Evolutionary conservation across 2,888 invertebrate species (phyloP).

Genomic region (Carterocephalus palaemon): DNA sequence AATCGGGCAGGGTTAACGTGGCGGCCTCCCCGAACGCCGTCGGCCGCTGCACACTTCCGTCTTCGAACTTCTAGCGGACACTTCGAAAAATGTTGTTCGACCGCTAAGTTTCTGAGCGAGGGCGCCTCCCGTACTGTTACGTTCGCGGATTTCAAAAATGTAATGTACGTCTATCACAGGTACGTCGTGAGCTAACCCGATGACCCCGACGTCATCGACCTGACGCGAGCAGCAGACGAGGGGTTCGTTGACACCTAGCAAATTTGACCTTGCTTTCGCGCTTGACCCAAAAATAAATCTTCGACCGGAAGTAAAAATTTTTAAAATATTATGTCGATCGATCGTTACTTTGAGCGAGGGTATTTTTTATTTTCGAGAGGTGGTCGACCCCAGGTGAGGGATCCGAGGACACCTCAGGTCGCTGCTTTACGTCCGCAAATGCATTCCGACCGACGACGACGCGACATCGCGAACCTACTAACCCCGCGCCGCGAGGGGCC

Average conservation of each 20-base stretch:
- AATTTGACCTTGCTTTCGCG: conserved; percentile 70
- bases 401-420: conserved; percentile 73
- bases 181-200: conserved; percentile 41
- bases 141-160: conserved; percentile 22
- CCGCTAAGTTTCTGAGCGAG: conserved; percentile 3
- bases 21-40: conserved; percentile 66
- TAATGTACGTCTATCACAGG: conserved; percentile 25
- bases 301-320: conserved; percentile 26
- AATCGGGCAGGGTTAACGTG: conserved; percentile 78
- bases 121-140: conserved; percentile 32
- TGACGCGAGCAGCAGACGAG: conserved; percentile 66
- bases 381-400: conserved; percentile 70
- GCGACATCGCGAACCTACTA: conserved; percentile 78
- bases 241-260: conserved; percentile 73
- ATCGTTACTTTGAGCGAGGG: conserved; percentile 4
- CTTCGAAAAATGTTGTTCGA: conserved; percentile 36
- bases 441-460: conserved; percentile 77
- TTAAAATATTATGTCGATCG: conserved; percentile 7
- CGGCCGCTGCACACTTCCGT: conserved; percentile 69
- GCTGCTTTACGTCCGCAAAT: conserved; percentile 77
- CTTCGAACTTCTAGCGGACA: conserved; percentile 61
- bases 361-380: conserved; percentile 37
- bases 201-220: conserved; percentile 72
- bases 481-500: conserved; percentile 75
- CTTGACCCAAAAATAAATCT: conserved; percentile 60